Evolutionary conservation across 2,888 invertebrate genomes (phyloP), one percentile per base, ranked within the genome.

Genomic region (Drosophila paramelanica): DNA sequence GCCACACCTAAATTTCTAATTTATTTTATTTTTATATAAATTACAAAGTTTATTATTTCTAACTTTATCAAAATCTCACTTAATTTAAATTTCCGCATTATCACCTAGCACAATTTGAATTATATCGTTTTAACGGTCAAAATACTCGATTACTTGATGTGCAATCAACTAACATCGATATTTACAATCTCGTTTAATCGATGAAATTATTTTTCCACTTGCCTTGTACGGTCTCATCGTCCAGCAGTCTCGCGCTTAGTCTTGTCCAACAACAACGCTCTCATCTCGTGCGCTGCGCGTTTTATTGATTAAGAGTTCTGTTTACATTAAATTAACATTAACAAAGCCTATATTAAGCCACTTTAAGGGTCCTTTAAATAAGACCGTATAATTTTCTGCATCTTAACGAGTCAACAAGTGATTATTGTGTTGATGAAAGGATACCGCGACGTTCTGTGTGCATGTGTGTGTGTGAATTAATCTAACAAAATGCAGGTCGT

Each of bases 211-310:
- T 62, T 61, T 61, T 0, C 3, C 0, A 27, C n/a, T 47, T 33
- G 1, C 11, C 1, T 8, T 11, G 13, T 45, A 38, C 74, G 74
- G 74, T 74, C 70, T 55, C 64, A 65, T 43, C 51, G 20, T 8
- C 41, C 42, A 43, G 17, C 55, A 74, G 70, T 70, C 57, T 74
- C 74, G 74, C 73, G 73, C 73, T 74, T 61, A 65, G 58, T 59
- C 51, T 66, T 64, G 58, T 53, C 43, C 56, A 76, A 58, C 14
- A 51, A 64, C 39, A 53, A 53, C 27, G 59, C 10, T 5, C 0
- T 6, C 0, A 3, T 0, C 25, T 53, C 17, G 53, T 7, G 13
- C 45, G 62, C 46, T 33, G n/a, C 53, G 62, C 39, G 65, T 55
- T 57, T 17, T 47, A 73, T 73, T 68, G 65, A 58, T 69, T 73